phyloP scores from a whole-genome alignment of 37 sponge, comb jelly and placozoan genomes.

The Aplysina aerophoba region DNA sequence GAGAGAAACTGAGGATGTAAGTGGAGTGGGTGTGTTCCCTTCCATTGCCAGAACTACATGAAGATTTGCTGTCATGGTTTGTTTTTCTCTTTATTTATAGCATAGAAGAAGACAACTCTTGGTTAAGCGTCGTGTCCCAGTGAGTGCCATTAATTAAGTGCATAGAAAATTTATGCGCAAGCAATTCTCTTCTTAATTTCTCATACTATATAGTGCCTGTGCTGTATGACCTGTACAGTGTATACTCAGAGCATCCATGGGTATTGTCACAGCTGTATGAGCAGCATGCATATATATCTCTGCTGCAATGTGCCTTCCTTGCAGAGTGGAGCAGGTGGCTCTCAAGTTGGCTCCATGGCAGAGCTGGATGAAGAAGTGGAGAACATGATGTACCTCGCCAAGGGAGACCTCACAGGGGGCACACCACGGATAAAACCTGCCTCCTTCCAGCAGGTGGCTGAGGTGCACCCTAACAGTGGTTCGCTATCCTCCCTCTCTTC shows the following conservation, averaged over 20 bases:
- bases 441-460: constrained; percentile 5
- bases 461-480: background rate
- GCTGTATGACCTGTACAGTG: background rate
- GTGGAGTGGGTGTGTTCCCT: background rate
- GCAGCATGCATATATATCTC: too few relatives aligned
- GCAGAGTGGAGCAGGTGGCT: background rate
- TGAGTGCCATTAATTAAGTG: background rate
- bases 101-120: background rate
- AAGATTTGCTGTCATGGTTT: too few relatives aligned
- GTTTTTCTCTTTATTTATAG: background rate
- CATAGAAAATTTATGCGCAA: too few relatives aligned
- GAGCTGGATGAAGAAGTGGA: constrained; percentile 72
- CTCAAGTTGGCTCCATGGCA: constrained; percentile 42
- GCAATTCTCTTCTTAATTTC: too few relatives aligned
- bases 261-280: too few relatives aligned
- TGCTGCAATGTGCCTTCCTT: background rate
- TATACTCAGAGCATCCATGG: too few relatives aligned
- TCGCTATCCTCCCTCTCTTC: constrained; percentile 14
- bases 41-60: background rate
- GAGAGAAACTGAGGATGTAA: constrained; percentile 38
- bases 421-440: constrained; percentile 7
- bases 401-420: constrained; percentile 32
- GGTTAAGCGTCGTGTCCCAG: background rate
- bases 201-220: too few relatives aligned
- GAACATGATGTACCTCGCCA: constrained; percentile 78